Evolutionary conservation across 1,140 invertebrate genomes (phyloP), one percentile per base, ranked within the genome.

Genomic region (Pachyrhynchus sulphureomaculatus): DNA sequence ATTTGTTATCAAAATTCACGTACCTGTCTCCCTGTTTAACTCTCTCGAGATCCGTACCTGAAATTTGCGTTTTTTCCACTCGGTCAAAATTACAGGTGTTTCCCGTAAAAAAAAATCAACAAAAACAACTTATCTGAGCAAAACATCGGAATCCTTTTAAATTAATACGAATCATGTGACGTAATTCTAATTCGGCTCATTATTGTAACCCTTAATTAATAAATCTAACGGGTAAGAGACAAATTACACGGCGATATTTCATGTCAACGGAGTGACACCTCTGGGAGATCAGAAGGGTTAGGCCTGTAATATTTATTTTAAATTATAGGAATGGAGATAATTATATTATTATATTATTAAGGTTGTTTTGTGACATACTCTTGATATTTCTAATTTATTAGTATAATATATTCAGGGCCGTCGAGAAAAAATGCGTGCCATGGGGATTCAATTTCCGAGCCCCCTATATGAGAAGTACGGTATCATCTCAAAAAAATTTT

Each of bases 221-320:
- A 72, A 72, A 72, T 72, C 71, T 32, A 62, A 62, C 48, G 24
- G 8, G 48, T 54, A 59, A 61, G 55, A 53, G 66, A 71, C 69
- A 72, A 72, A 72, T 72, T 72, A 72, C 67, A 65, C 44, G 47
- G 62, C 68, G 60, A 68, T 72, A 72, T 72, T 69, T 72, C 69
- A 72, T 70, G 69, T 72, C 69, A 62, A 62, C 69, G 58, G 64
- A 61, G 70, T 69, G 68, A 69, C 68, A 69, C 70, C 70, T 32
- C 21, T 64, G 71, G 71, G 71, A 70, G 64, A 68, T 61, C 42
- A 64, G 54, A 72, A 70, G 69, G 69, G 68, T 72, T 72, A 71
- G 71, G 69, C 67, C 54, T 53, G 56, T 12, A 6, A 26, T 26
- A 26, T 26, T 26, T 26, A 26, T 26, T 26, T 26, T 26, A 26